phyloP scores from a whole-genome alignment of 2,113 vertebrate genomes.

The Jacana jacana region DNA sequence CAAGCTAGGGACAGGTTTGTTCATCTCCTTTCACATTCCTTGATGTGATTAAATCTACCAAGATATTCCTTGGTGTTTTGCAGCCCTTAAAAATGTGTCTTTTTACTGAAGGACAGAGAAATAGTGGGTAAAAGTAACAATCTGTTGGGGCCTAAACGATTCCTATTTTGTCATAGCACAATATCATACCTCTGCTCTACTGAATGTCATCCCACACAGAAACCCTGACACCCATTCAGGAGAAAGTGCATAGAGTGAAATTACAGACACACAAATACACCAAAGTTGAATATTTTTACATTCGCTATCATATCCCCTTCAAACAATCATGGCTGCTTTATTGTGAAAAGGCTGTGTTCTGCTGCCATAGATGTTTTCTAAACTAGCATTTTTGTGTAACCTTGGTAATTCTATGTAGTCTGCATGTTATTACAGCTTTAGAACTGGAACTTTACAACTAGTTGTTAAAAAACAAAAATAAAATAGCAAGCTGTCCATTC shows the following conservation, averaged over 20 bases:
- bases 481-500: background rate
- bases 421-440: background rate
- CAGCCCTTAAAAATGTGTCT: background rate
- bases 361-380: background rate
- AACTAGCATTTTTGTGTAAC: background rate
- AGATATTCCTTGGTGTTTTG: background rate
- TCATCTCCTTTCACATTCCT: background rate
- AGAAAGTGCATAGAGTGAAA: background rate
- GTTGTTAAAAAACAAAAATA: background rate
- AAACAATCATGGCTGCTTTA: accelerated
- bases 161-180: background rate
- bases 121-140: background rate
- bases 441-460: background rate
- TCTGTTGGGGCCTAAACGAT: background rate
- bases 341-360: background rate
- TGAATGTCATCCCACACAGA: background rate
- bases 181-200: background rate
- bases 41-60: background rate
- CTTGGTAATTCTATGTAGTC: background rate
- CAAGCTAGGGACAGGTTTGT: background rate
- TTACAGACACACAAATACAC: background rate
- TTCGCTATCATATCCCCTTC: background rate
- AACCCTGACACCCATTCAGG: background rate
- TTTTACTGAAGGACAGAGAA: background rate
- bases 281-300: background rate